Evolutionary conservation across 2,113 vertebrate species (phyloP).

Genomic region (Sinocyclocheilus anshuiensis): DNA sequence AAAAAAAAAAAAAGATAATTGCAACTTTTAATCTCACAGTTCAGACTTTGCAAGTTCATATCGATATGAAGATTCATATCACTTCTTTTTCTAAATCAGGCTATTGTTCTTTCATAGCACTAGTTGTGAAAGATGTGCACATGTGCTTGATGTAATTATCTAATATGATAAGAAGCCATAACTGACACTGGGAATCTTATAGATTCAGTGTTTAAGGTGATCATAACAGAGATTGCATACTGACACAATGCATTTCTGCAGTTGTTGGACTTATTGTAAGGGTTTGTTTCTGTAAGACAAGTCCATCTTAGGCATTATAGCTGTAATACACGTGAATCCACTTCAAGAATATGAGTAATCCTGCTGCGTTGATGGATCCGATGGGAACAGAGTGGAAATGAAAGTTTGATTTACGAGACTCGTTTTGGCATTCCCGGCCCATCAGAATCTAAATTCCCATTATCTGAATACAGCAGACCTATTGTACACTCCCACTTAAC

Average conservation of each 20-base stretch:
- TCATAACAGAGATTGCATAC: neutral
- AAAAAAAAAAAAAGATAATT: too few relatives aligned
- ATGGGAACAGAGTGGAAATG: conserved; percentile 51
- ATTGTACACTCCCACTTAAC: conserved; percentile 41
- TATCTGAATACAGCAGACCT: conserved; percentile 40
- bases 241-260: neutral
- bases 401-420: conserved; percentile 58
- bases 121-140: neutral
- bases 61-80: too few relatives aligned
- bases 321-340: conserved; percentile 46
- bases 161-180: neutral
- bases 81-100: neutral
- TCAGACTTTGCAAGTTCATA: too few relatives aligned
- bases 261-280: neutral
- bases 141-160: neutral
- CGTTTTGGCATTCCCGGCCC: conserved; percentile 35
- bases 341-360: conserved; percentile 57
- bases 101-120: neutral
- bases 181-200: neutral
- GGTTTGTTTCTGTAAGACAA: neutral
- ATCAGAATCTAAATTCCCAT: conserved; percentile 42
- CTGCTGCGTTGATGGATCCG: conserved; percentile 38
- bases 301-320: conserved; percentile 32
- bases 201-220: neutral
- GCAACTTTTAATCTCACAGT: too few relatives aligned